phyloP scores from a whole-genome alignment of 2,888 invertebrate genomes.

The Ichneumoninae sp. region DNA sequence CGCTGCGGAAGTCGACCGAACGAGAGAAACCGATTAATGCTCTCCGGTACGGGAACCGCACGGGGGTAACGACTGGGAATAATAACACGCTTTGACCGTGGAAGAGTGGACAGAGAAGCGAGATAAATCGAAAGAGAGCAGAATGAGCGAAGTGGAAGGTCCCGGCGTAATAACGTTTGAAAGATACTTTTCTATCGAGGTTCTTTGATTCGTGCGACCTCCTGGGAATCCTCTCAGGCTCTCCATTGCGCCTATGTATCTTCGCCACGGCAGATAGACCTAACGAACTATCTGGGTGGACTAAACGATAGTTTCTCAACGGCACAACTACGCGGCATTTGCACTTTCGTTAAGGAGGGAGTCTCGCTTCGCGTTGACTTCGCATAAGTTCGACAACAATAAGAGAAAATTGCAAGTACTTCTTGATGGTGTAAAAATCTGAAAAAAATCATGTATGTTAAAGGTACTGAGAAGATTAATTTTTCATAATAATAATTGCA shows the following conservation, averaged over 20 bases:
- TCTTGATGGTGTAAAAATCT: no score
- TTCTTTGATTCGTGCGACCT: slow-evolving; percentile 54
- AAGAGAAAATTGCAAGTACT: no score
- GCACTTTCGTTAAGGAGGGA: slow-evolving; percentile 27
- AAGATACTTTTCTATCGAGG: slow-evolving; percentile 52
- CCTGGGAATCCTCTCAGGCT: slow-evolving; percentile 48
- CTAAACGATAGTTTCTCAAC: slow-evolving; percentile 58
- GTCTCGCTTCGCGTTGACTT: no score
- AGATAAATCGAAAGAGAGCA: slow-evolving; percentile 1
- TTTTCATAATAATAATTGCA: no score
- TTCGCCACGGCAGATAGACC: slow-evolving; percentile 35
- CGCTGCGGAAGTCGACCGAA: slow-evolving; percentile 9
- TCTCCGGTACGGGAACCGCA: not conserved
- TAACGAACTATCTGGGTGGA: slow-evolving; percentile 55
- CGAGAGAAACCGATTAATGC: slow-evolving; percentile 42
- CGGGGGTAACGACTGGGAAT: slow-evolving; percentile 45
- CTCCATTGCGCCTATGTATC: slow-evolving; percentile 32
- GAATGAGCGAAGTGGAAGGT: slow-evolving; percentile 26
- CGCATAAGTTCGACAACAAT: no score
- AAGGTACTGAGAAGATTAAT: no score
- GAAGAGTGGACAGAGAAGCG: slow-evolving; percentile 7
- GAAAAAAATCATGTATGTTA: no score
- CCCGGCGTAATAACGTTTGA: slow-evolving; percentile 53
- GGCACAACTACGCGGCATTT: slow-evolving; percentile 41
- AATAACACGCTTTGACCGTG: slow-evolving; percentile 39